phyloP scores from a whole-genome alignment of 2,888 invertebrate genomes.

The Napeogenes inachia region DNA sequence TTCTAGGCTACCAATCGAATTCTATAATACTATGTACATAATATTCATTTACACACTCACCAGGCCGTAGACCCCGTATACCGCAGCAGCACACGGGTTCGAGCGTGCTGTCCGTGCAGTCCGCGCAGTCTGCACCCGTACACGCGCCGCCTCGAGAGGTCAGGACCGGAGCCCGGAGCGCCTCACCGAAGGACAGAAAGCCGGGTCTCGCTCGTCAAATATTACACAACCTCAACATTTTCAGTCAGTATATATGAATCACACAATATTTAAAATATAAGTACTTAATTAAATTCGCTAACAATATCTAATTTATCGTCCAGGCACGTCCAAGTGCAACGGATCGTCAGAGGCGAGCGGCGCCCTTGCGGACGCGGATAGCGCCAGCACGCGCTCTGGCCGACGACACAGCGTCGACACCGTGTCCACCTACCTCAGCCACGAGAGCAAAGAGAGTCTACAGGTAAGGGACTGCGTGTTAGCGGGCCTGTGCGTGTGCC shows the following conservation, averaged over 20 bases:
- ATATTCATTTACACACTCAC: too few species aligned
- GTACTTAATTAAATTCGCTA: conserved; percentile 14
- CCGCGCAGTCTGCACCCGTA: conserved; percentile 35
- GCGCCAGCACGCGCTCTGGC: conserved; percentile 85
- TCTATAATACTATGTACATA: too few species aligned
- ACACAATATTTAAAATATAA: too few species aligned
- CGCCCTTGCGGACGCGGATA: conserved; percentile 79
- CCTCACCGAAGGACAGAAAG: conserved; percentile 57
- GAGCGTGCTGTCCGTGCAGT: conserved; percentile 61
- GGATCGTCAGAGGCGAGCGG: conserved; percentile 42
- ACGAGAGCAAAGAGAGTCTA: conserved; percentile 84
- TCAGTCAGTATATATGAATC: conserved; percentile 68
- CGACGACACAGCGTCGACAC: conserved; percentile 91
- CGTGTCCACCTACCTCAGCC: conserved; percentile 92
- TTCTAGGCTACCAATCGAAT: not conserved
- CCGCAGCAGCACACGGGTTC: conserved; percentile 72
- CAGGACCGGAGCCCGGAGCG: conserved; percentile 48
- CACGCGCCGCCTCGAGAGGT: conserved; percentile 15
- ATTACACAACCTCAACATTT: conserved; percentile 88
- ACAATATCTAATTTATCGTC: conserved; percentile 48
- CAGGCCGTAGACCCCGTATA: conserved; percentile 52
- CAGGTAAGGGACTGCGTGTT: conserved; percentile 44
- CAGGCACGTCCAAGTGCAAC: conserved; percentile 10
- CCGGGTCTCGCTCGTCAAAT: conserved; percentile 84
- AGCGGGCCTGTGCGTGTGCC: too few species aligned